phyloP scores from a whole-genome alignment of 1,140 invertebrate species.

The Diuraphis noxia region DNA sequence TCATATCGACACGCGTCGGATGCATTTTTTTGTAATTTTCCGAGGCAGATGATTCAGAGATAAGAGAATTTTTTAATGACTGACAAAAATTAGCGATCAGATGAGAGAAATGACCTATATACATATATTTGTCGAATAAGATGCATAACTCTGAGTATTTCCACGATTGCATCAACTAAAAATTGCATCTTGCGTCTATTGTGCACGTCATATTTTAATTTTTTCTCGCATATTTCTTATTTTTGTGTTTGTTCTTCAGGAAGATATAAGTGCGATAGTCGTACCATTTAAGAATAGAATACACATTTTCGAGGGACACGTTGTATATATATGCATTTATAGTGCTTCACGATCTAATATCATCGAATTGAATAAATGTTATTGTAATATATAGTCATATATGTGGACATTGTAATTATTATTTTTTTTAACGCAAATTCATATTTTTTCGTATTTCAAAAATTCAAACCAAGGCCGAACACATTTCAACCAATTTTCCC shows the following conservation, averaged over 20 bases:
- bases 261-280: no score
- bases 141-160: not conserved
- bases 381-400: constrained; percentile 1
- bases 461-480: not conserved
- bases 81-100: not conserved
- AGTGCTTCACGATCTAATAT: not conserved
- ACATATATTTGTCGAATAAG: not conserved
- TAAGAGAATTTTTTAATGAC: not conserved
- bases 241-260: no score
- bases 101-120: no score
- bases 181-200: not conserved
- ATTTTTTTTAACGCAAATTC: not conserved
- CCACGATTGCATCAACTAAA: not conserved
- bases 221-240: not conserved
- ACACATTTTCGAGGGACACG: not conserved
- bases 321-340: not conserved
- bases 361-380: not conserved
- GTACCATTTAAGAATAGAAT: not conserved
- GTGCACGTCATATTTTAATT: not conserved
- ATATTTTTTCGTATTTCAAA: not conserved
- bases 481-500: not conserved
- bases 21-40: no score
- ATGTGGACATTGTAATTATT: not conserved
- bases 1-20: no score
- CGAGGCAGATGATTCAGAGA: no score